Conservation (phyloP, 2,113 vertebrate species). For the Neomonachus schauinslandi region DNA sequence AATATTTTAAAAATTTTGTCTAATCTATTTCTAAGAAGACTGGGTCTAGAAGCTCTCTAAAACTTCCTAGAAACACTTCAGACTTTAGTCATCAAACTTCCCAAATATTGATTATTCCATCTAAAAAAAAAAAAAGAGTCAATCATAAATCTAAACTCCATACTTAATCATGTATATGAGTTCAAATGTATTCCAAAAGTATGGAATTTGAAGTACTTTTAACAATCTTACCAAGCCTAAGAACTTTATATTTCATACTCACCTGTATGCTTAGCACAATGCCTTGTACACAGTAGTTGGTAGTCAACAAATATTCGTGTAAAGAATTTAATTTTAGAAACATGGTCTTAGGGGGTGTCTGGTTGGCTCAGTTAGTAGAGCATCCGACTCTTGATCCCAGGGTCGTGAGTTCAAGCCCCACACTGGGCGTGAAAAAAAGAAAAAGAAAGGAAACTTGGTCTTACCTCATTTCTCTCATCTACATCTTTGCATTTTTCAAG, state of each 20-base stretch:
- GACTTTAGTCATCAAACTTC: background rate
- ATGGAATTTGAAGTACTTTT: background rate
- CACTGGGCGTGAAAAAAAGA: background rate
- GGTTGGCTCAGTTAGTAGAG: background rate
- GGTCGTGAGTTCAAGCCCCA: background rate
- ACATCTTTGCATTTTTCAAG: conserved; percentile 97
- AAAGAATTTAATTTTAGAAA: background rate
- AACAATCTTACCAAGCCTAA: background rate
- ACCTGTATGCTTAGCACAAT: background rate
- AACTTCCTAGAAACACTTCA: background rate
- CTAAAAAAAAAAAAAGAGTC: background rate
- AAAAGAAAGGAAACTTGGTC: background rate
- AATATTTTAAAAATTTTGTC: background rate
- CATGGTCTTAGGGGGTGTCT: conserved; percentile 76
- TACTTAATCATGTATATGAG: background rate
- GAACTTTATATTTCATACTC: background rate
- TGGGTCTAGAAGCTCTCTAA: background rate
- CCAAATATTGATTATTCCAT: background rate
- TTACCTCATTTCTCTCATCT: conserved; percentile 97
- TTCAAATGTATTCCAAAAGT: background rate
- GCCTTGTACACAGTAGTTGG: background rate
- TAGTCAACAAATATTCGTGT: background rate
- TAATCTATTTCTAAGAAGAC: background rate
- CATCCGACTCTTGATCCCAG: background rate
- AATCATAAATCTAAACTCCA: background rate